Percentiles rank a stretch among this genome's conserved stretches.
phyloP scores from a whole-genome alignment of 2,113 vertebrate genomes.

The Mesembrinibis cayennensis region DNA sequence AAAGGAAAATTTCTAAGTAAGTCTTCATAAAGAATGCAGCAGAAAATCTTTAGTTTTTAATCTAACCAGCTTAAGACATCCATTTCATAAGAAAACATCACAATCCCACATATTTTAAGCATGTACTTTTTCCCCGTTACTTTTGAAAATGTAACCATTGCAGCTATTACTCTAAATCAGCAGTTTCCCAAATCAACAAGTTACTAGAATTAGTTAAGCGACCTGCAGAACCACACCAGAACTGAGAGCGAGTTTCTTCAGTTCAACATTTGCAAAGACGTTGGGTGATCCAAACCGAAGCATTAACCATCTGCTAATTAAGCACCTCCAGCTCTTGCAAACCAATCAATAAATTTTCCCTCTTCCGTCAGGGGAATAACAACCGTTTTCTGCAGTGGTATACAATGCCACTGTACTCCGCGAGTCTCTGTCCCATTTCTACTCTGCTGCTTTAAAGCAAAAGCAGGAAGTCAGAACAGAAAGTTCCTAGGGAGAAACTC shows the following conservation, averaged over 20 bases:
- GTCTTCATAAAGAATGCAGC: not conserved
- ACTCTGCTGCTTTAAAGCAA: not conserved
- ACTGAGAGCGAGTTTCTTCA: not conserved
- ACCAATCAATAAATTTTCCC: not conserved
- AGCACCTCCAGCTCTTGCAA: not conserved
- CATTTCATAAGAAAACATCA: not conserved
- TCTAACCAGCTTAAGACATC: not conserved
- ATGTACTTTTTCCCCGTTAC: not conserved
- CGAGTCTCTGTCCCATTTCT: not conserved
- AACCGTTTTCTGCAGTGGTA: not conserved
- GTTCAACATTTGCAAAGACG: not conserved
- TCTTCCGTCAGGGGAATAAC: rapidly evolving
- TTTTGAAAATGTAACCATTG: not conserved
- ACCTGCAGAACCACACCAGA: not conserved
- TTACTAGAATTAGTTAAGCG: not conserved
- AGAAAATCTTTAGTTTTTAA: not conserved
- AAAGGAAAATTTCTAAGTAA: not conserved
- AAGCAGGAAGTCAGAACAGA: not conserved
- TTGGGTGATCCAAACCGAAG: not conserved
- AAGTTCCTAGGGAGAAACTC: conserved; percentile 3
- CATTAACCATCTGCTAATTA: not conserved
- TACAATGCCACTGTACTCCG: not conserved
- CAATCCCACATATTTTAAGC: not conserved
- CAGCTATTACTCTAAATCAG: not conserved
- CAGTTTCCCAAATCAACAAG: not conserved